Evolutionary conservation across 1,140 invertebrate species (phyloP).

Genomic region (Caenorhabditis latens): DNA sequence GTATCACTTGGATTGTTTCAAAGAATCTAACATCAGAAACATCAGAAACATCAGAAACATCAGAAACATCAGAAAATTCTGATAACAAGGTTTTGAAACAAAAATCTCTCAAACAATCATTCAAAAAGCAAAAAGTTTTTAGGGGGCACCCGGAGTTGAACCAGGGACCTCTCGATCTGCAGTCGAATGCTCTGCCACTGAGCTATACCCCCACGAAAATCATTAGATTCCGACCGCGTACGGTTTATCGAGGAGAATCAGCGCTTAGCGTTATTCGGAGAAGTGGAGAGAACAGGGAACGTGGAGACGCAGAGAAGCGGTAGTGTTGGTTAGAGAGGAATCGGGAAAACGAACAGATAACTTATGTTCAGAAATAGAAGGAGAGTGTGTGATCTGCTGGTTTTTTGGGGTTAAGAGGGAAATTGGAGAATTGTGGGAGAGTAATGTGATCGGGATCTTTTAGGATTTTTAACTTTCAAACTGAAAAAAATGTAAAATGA

Average conservation of each 20-base stretch:
- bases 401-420: background rate
- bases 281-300: background rate
- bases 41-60: no score
- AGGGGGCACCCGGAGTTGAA: slow-evolving; percentile 80
- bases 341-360: background rate
- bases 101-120: background rate
- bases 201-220: slow-evolving; percentile 78
- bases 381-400: background rate
- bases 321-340: background rate
- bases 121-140: slow-evolving; percentile 3
- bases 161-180: slow-evolving; percentile 81
- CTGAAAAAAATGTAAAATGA: background rate
- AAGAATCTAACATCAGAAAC: no score
- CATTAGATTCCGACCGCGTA: background rate
- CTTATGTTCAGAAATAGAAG: background rate
- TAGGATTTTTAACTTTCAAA: background rate
- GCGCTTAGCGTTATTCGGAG: background rate
- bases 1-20: no score
- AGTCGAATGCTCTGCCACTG: slow-evolving; percentile 81
- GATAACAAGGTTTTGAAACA: no score
- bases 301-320: no score
- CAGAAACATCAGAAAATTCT: no score
- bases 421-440: slow-evolving; percentile 3
- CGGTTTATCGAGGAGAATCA: background rate
- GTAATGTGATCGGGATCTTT: slow-evolving; percentile 9